Conservation (phyloP, 2,797 vertebrate genomes). For the Clamator glandarius region DNA sequence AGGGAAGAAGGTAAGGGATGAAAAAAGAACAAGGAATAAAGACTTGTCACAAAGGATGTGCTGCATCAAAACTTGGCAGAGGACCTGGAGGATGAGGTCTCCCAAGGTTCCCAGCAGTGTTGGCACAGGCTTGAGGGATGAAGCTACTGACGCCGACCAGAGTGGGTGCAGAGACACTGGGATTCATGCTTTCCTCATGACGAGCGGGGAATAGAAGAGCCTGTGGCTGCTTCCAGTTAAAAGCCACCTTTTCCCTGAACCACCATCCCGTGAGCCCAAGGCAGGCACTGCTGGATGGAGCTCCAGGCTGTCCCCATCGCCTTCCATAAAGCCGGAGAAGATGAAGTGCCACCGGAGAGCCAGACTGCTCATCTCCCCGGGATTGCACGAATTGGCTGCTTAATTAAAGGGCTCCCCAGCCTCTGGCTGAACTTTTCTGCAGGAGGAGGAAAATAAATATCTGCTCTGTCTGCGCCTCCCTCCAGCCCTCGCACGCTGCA, state of each 20-base stretch:
- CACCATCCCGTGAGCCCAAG: rapidly evolving
- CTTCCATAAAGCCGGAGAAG: neutral
- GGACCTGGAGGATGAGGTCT: neutral
- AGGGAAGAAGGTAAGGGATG: neutral
- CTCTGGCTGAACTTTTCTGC: conserved; percentile 51
- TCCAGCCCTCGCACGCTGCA: neutral
- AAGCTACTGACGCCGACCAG: rapidly evolving
- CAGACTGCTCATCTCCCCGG: neutral
- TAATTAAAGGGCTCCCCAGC: conserved; percentile 3
- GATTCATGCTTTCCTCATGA: neutral
- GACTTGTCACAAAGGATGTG: rapidly evolving
- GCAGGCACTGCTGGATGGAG: rapidly evolving
- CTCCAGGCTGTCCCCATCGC: neutral
- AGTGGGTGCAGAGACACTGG: neutral
- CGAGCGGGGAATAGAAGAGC: neutral
- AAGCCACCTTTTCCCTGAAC: neutral
- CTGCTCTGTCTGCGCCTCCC: neutral
- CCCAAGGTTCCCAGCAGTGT: neutral
- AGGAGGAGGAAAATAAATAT: neutral
- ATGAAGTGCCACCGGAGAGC: rapidly evolving
- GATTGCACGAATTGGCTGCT: neutral
- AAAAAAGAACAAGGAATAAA: neutral
- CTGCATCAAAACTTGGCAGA: neutral
- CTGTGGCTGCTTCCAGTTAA: neutral
- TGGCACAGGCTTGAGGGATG: neutral